Conservation (phyloP, 2,797 vertebrate species). For the Parotocinclus haroldoi region DNA sequence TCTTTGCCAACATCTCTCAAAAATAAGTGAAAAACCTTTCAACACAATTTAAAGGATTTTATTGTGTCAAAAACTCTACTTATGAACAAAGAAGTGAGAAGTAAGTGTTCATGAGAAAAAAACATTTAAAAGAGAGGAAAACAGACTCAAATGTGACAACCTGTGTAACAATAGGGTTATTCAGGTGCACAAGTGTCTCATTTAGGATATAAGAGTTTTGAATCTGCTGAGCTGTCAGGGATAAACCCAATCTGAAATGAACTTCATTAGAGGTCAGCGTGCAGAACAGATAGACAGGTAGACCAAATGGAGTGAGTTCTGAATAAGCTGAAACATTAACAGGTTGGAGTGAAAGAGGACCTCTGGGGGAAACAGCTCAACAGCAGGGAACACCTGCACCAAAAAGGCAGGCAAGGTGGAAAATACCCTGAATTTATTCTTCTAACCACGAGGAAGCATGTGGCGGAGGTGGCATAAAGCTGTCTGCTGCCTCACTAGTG, state of each 20-base stretch:
- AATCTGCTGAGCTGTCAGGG: conserved; percentile 28
- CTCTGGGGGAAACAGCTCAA: conserved; percentile 15
- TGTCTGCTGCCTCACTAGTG: not conserved
- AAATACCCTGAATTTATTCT: conserved; percentile 8
- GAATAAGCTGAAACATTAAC: not conserved
- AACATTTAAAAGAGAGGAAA: conserved; percentile 1
- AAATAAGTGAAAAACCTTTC: no score
- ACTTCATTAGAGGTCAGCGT: not conserved
- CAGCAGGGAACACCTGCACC: conserved; percentile 27
- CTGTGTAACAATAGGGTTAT: not conserved
- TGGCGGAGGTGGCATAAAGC: not conserved
- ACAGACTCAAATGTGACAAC: not conserved
- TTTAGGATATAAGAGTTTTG: not conserved
- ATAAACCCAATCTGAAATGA: conserved; percentile 8
- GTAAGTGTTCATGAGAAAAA: not conserved
- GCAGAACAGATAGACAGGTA: conserved; percentile 24
- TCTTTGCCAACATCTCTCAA: no score
- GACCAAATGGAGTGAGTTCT: conserved; percentile 14
- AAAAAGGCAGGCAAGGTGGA: conserved; percentile 9
- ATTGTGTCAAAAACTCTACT: no score
- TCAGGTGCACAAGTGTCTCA: conserved; percentile 8
- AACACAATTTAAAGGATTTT: no score
- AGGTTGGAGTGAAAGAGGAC: no score
- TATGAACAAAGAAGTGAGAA: no score
- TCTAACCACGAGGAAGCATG: not conserved